A percentile compares a stretch with the other conserved stretches of the same genome.
Conservation (phyloP, 2,113 vertebrate species). For the Amphiprion percula region DNA sequence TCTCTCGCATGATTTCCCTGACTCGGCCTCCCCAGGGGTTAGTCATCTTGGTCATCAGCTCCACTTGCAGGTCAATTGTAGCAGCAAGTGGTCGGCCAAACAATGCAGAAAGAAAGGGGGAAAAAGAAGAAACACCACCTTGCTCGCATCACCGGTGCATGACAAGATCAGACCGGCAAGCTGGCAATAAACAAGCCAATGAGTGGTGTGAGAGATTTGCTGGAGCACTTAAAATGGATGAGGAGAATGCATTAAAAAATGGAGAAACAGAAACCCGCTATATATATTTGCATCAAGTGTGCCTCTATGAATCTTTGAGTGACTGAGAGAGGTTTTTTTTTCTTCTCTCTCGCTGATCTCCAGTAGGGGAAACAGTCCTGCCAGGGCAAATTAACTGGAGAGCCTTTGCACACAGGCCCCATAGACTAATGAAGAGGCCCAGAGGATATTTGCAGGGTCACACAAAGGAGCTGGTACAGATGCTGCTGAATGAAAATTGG, state of each 20-base stretch:
- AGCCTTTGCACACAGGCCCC: slow-evolving; percentile 77
- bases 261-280: slow-evolving; percentile 47
- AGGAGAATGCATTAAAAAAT: slow-evolving; percentile 47
- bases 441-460: slow-evolving; percentile 87
- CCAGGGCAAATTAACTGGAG: slow-evolving; percentile 83
- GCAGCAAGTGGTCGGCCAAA: slow-evolving; percentile 80
- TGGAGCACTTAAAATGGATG: slow-evolving; percentile 70
- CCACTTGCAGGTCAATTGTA: slow-evolving; percentile 83
- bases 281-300: slow-evolving; percentile 49
- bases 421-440: slow-evolving; percentile 85
- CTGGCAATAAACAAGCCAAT: slow-evolving; percentile 74
- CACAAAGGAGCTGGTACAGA: slow-evolving; percentile 81
- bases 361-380: slow-evolving; percentile 73
- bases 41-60: slow-evolving; percentile 80
- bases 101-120: slow-evolving; percentile 68
- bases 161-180: slow-evolving; percentile 71
- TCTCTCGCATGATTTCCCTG: slow-evolving; percentile 81
- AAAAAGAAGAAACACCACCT: slow-evolving; percentile 44
- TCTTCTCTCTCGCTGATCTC: slow-evolving; percentile 57
- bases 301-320: slow-evolving; percentile 54
- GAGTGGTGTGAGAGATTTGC: slow-evolving; percentile 68
- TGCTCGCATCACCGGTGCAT: slow-evolving; percentile 65
- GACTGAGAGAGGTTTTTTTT: slow-evolving; percentile 60
- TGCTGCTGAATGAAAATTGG: slow-evolving; percentile 77
- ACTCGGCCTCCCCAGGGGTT: slow-evolving; percentile 75